These are phyloP conservation scores for Drosophila orosa DNA, from an alignment of 1,140 invertebrate genomes.

Conservation along the genomic window DNA sequence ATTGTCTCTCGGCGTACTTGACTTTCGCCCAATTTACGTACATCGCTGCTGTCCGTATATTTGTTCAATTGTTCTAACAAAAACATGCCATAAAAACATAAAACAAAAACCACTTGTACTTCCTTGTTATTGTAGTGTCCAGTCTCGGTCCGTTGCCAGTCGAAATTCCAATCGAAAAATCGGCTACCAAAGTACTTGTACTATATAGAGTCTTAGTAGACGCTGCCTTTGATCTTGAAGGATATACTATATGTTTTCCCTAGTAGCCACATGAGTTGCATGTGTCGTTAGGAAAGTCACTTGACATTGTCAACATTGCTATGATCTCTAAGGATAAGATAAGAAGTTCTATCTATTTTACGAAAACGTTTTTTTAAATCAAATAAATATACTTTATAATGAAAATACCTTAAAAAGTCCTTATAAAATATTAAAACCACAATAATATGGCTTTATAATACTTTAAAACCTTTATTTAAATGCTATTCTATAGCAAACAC, in stretches of 20 bases:
- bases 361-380: no score
- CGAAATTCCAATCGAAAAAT: constrained; percentile 7
- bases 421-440: no score
- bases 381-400: no score
- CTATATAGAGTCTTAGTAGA: constrained; percentile 3
- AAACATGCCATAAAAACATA: constrained; percentile 68
- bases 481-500: no score
- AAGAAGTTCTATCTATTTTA: no score
- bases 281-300: constrained; percentile 33
- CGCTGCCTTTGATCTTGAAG: constrained; percentile 49
- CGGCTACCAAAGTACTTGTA: constrained; percentile 12
- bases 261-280: constrained; percentile 60
- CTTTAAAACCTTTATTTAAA: no score
- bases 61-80: constrained; percentile 79
- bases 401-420: no score
- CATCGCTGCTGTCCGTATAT: constrained; percentile 21
- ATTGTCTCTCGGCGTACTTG: constrained; percentile 77
- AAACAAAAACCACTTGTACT: constrained; percentile 50
- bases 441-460: no score
- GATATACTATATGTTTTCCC: not conserved
- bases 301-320: constrained; percentile 1
- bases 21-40: constrained; percentile 74
- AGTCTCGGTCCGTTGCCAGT: constrained; percentile 30
- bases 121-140: constrained; percentile 56
- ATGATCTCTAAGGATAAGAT: no score